These are phyloP conservation scores for Alethe castanea DNA, from an alignment of 2,113 vertebrate genomes.

Conservation along the genomic window DNA sequence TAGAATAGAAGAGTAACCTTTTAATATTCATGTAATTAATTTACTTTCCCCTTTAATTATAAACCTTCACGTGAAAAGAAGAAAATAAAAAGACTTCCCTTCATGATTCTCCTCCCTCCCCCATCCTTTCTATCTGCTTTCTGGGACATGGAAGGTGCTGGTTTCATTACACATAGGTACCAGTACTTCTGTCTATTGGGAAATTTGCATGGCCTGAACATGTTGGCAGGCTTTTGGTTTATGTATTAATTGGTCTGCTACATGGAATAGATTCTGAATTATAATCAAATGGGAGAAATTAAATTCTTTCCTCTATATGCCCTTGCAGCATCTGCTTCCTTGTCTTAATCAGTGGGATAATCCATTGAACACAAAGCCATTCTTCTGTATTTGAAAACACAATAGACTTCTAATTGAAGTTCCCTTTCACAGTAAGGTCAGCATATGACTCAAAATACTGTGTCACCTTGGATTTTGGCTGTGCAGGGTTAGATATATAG, in stretches of 20 bases:
- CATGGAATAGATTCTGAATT: background rate
- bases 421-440: constrained; percentile 4
- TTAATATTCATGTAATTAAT: constrained; percentile 84
- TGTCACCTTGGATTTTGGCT: background rate
- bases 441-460: constrained; percentile 5
- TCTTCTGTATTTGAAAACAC: constrained; percentile 43
- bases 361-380: constrained; percentile 21
- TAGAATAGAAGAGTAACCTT: constrained; percentile 81
- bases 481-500: background rate
- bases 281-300: background rate
- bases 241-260: background rate
- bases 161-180: constrained; percentile 9
- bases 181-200: background rate
- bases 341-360: constrained; percentile 16
- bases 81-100: constrained; percentile 47
- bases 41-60: constrained; percentile 76
- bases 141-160: constrained; percentile 20
- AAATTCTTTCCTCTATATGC: background rate
- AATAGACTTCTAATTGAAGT: constrained; percentile 9
- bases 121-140: constrained; percentile 40
- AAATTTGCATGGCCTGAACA: background rate
- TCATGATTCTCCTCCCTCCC: constrained; percentile 31
- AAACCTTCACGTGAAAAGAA: constrained; percentile 50
- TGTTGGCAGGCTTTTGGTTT: background rate
- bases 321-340: constrained; percentile 38